A percentile compares a stretch with the other conserved stretches of the same genome.
Evolutionary conservation across 2,113 vertebrate genomes (phyloP).

Genomic region (Gobiocypris rarus): DNA sequence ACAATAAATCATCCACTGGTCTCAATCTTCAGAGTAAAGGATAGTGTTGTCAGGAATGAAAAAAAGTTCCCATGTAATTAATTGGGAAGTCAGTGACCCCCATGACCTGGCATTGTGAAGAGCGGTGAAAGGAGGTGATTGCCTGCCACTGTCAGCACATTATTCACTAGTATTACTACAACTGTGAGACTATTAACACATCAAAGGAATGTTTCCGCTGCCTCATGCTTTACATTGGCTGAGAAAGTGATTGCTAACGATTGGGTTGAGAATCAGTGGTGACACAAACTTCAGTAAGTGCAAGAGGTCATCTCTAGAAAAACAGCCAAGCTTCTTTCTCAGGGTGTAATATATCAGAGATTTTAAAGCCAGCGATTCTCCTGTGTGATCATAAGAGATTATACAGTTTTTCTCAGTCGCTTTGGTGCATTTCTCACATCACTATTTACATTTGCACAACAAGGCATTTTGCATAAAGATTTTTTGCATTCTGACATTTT

Average conservation of each 20-base stretch:
- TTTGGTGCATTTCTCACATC: too few species aligned
- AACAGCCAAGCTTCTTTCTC: constrained; percentile 2
- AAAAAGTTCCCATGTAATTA: not conserved
- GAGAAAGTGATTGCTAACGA: constrained; percentile 31
- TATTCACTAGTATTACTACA: not conserved
- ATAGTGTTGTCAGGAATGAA: not conserved
- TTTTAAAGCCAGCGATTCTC: not conserved
- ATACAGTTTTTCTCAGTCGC: too few species aligned
- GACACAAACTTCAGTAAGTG: not conserved
- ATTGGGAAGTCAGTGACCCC: constrained; percentile 3
- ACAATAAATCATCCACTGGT: not conserved
- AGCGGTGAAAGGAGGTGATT: not conserved
- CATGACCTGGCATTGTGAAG: constrained; percentile 4
- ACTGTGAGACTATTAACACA: constrained; percentile 38
- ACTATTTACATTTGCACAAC: too few species aligned
- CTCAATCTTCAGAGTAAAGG: not conserved
- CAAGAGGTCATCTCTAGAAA: constrained; percentile 2
- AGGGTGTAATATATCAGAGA: constrained; percentile 6
- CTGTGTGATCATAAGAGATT: not conserved
- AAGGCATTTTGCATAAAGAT: too few species aligned
- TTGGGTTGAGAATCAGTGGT: not conserved
- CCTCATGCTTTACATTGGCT: constrained; percentile 56
- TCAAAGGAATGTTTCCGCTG: constrained; percentile 56
- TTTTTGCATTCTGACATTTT: too few species aligned
- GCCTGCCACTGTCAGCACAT: not conserved